Base-by-base conservation (phyloP, 2,888 invertebrate genomes). In the Cephus pygmeus region DNA sequence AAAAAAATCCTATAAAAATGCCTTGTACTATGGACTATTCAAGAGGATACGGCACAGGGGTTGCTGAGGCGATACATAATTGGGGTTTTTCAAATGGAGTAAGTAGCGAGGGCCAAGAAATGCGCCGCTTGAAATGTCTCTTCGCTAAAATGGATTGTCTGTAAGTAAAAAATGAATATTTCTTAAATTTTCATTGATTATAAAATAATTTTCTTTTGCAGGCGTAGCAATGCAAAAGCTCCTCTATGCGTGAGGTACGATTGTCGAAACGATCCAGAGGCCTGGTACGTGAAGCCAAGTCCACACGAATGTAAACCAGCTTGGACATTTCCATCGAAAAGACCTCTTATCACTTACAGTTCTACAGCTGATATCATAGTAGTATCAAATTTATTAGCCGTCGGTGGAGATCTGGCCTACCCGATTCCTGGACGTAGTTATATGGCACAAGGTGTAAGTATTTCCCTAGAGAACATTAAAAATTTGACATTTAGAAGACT, bases 51-150 rank as follows among this genome's bases (percentile, higher is more conserved):
- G 87, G 88, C 1, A 87, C 84, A 0, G 88, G 89, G 15, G 88
- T 87, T 6, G 88, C 89, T 2, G 89, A 91, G 78, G 88, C 89
- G 3, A 76, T 90, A 68, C 89, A 89, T 34, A 90, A 89, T 81
- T 91, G 90, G 91, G 90, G 90, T 4, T 91, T 91, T 77, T 89
- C 89, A 4, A 78, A 78, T 69, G 86, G 80, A 77, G 78, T 87
- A 1, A 83, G 84, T 4, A 88, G 78, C 75, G 73, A 83, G 1
- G 90, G 90, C 1, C 86, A 88, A 75, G 90, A 90, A 80, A 81
- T 90, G 4, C 80, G 79, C 40, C 87, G 88, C 35, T 81, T 90
- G 69, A 84, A 86, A 82, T 88, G 88, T 80, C 82, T 91, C n/a
- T 81, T 89, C 71, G 81, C 86, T 1, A 82, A 88, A 82, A 90